Conservation (phyloP, 1,140 invertebrate species). For the Drosophila neocordata region DNA sequence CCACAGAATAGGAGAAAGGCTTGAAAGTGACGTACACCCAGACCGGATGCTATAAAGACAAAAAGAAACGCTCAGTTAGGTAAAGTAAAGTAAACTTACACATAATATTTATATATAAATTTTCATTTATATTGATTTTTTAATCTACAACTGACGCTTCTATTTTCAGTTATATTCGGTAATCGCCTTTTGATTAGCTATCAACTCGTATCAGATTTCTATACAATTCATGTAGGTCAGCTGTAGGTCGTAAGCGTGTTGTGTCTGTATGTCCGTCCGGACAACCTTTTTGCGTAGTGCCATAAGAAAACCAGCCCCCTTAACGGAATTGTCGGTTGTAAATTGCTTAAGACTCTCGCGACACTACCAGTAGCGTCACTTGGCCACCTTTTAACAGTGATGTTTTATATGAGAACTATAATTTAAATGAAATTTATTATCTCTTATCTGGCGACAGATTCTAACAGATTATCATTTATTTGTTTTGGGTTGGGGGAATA, state of each 20-base stretch:
- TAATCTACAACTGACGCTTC: conserved; percentile 16
- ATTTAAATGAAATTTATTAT: conserved; percentile 44
- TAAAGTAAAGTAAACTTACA: not conserved
- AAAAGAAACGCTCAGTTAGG: conserved; percentile 31
- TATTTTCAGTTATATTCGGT: conserved; percentile 32
- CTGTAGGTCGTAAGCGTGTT: conserved; percentile 56
- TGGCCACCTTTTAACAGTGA: conserved; percentile 9
- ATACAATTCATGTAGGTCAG: conserved; percentile 46
- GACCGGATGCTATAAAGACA: conserved; percentile 54
- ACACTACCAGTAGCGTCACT: not conserved
- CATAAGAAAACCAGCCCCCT: not conserved
- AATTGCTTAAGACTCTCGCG: not conserved
- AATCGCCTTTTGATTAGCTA: conserved; percentile 21
- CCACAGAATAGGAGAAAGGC: conserved; percentile 86
- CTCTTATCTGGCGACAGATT: conserved; percentile 50
- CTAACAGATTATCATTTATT: conserved; percentile 32
- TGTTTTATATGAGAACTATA: conserved; percentile 19
- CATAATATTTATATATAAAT: too few relatives aligned
- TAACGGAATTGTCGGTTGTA: not conserved
- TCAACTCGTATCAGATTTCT: conserved; percentile 23
- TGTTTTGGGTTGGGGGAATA: conserved; percentile 16
- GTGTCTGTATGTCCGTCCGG: not conserved
- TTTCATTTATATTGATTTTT: conserved; percentile 18
- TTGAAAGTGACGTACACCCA: conserved; percentile 89
- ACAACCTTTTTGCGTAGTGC: conserved; percentile 34